Base-by-base conservation (phyloP, 2,888 invertebrate genomes). In the Miltochrista miniata region DNA sequence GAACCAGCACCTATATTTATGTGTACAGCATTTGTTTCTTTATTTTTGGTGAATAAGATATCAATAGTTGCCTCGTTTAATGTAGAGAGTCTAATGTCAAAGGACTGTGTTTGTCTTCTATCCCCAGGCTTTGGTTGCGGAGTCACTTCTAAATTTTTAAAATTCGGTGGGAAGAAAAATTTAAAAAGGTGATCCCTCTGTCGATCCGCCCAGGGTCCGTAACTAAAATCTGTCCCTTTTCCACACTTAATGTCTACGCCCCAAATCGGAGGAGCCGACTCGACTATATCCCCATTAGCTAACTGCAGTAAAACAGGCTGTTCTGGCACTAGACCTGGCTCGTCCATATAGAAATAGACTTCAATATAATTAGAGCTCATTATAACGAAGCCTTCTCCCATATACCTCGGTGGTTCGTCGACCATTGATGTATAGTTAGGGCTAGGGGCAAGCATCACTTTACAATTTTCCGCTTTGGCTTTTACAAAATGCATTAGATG, bases 171-270 rank as follows among this genome's bases (percentile, higher is more conserved):
- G 79, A 97, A 99, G 90, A 99, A 99, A 85, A 99, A 98, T 86
- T 95, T 97, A 87, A 97, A 99, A 31, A 99, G 92, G 84, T 97
- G 95, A 79, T 98, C 98, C 59, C 99, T 94, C 81, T 99, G 99
- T 45, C 98, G 93, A 81, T 99, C 99, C 2, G 99, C 99, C 99
- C 99, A 99, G 0, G 99, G 99, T 0, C 99, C 99, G 78, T 99
- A 99, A 83, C 98, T 98, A 72, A 99, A 97, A 77, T 98, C 97
- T 2, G 97, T 97, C 60, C 97, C 98, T 87, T 98, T 98, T 0
- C 98, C 97, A 79, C 98, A 97, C 83, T 98, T 98, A 48, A 98
- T 96, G 81, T 98, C 98, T 11, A 98, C 95, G 7, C 98, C 98
- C 97, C 98, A 98, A 66, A 98, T 97, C 0, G 98, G 98, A 9